Evolutionary conservation across 1,140 invertebrate species (phyloP), one percentile per base, ranked within the genome.

Genomic region (Platyura marginata): DNA sequence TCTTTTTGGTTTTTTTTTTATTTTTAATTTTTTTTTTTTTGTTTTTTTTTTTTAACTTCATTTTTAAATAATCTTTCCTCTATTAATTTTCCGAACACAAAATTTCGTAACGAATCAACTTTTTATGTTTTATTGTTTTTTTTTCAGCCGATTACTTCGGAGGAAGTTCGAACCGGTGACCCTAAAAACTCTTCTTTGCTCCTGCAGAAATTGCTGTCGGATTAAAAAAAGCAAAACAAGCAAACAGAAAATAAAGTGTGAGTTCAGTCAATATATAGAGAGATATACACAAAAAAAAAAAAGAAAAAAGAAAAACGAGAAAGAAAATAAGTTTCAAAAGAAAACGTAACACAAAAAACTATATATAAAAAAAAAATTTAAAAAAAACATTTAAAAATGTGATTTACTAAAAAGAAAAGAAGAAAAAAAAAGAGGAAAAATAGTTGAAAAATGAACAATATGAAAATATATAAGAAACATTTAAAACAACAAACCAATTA

Each of bases 111-210:
- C 21, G 9, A 21, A 16, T 34, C n/a, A n/a, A n/a, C n/a, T n/a
- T n/a, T n/a, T n/a, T n/a, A n/a, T 37, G 13, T 36, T 25, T 43
- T 20, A 25, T 36, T 22, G 33, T 34, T 39, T 34, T 34, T n/a
- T 4, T 44, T 43, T 19, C 9, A 37, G 33, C 20, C 21, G 44
- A 46, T 19, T 46, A 42, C 29, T 46, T 42, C 29, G 44, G 44
- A 42, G 44, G 44, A 42, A 29, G 8, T 10, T 16, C 44, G 20
- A 40, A 13, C 22, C 40, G 44, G 44, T 46, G 44, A 46, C 44
- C 44, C 36, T 25, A 46, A 39, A 21, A 45, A 45, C 25, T 45
- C 35, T 21, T 46, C 35, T 4, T 29, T 46, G 13, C 41, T 46
- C 11, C 37, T 42, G 4, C 40, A 42, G 36, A 46, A 42, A 33